Evolutionary conservation across 2,888 invertebrate species (phyloP), one percentile per base, ranked within the genome.

Genomic region (Mimas tiliae): DNA sequence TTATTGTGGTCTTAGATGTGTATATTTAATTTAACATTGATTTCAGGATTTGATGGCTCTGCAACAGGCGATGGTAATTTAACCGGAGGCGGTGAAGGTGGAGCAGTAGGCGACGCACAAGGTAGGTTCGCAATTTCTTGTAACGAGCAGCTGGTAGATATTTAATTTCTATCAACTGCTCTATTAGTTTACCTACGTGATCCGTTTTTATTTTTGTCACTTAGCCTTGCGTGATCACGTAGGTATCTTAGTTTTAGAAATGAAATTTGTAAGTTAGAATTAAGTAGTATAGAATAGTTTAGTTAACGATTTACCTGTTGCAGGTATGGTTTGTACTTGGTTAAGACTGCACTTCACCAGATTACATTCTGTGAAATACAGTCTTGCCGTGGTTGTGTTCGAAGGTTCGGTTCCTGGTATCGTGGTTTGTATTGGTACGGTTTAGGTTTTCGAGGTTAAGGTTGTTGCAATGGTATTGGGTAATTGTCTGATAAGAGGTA

Each of bases 21-120:
- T 52, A 4, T 38, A 7, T 11, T 53, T 7, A 50, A 38, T 50
- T 38, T 27, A 4, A 47, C 21, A 9, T 11, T 64, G 64, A 69
- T 76, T 65, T 0, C 71, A 94, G 94, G 93, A 33, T 94, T 94
- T 87, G 94, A 94, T 85, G 93, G 94, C 69, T 93, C 94, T 19
- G 81, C 92, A 63, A 90, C 93, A 74, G 93, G 94, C 67, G 94
- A 94, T 84, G 93, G 93, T 69, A 93, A 91, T 83, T 84, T 94
- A 64, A 89, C 93, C 83, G 93, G 91, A 76, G 87, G 91, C 63
- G 94, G 91, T 64, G 94, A 94, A 86, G 94, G 94, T 73, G 94
- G 94, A 65, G 94, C 94, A 77, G 94, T 94, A 80, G 94, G 94
- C 77, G 94, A 94, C 84, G 94, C 94, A 86, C 94, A 94, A 94